These are phyloP conservation scores for Todiramphus saurophagus DNA, from an alignment of 2,113 vertebrate genomes.

Conservation along the genomic window DNA sequence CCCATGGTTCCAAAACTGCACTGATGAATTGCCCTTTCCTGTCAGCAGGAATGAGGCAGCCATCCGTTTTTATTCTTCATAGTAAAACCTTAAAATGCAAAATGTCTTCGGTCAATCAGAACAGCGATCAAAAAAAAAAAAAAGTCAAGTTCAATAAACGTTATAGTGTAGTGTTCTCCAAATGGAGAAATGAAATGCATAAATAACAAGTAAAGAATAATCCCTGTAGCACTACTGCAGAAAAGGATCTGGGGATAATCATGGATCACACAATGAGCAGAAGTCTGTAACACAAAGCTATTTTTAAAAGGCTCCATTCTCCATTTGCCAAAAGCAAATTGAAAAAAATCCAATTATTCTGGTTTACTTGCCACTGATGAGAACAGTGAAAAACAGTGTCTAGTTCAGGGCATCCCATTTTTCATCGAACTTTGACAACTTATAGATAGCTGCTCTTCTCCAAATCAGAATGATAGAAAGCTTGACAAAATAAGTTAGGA, in stretches of 20 bases:
- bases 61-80: neutral
- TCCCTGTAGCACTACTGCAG: neutral
- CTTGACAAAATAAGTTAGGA: neutral
- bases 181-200: neutral
- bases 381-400: neutral
- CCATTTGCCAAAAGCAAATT: neutral
- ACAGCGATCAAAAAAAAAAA: neutral
- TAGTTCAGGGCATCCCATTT: neutral
- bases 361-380: neutral
- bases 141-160: neutral
- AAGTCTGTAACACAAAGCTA: neutral
- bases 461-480: neutral
- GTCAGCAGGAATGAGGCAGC: neutral
- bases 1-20: neutral
- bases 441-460: neutral
- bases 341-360: neutral
- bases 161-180: neutral
- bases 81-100: neutral
- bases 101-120: neutral
- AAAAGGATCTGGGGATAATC: neutral
- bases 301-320: neutral
- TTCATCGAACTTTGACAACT: neutral
- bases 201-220: neutral
- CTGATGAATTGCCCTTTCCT: neutral
- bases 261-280: fast-evolving